These are phyloP conservation scores for Rhodophaea formosa DNA, from an alignment of 2,888 invertebrate genomes.

Conservation along the genomic window DNA sequence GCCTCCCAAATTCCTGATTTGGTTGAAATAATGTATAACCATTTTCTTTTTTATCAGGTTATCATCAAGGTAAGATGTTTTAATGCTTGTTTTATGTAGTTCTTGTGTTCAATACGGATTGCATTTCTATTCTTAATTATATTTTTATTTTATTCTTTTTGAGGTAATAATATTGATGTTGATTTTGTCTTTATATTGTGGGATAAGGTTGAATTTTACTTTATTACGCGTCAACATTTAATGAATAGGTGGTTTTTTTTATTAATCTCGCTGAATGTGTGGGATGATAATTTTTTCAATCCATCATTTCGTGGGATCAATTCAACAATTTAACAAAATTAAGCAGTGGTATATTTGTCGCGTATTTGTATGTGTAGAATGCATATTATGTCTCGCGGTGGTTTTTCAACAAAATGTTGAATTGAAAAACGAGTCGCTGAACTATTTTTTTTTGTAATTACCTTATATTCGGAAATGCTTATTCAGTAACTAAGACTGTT, in stretches of 20 bases:
- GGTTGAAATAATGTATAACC: conserved; percentile 31
- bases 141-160: conserved; percentile 34
- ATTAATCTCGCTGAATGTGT: too few species aligned
- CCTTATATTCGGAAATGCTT: not conserved
- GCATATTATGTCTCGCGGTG: not conserved
- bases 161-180: conserved; percentile 25
- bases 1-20: too few species aligned
- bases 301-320: too few species aligned
- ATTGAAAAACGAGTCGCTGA: not conserved
- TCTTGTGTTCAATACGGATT: conserved; percentile 49
- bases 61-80: conserved; percentile 68
- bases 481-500: too few species aligned
- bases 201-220: not conserved
- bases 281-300: too few species aligned
- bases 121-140: conserved; percentile 31
- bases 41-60: conserved; percentile 70
- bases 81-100: conserved; percentile 57
- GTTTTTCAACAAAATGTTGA: not conserved
- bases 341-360: not conserved
- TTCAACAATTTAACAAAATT: not conserved
- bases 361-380: not conserved
- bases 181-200: conserved; percentile 21
- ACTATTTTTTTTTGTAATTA: not conserved
- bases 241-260: too few species aligned
- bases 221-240: too few species aligned